Percentiles rank a stretch among this genome's conserved stretches.
phyloP scores from a whole-genome alignment of 2,113 vertebrate genomes.

The Galbula dea region DNA sequence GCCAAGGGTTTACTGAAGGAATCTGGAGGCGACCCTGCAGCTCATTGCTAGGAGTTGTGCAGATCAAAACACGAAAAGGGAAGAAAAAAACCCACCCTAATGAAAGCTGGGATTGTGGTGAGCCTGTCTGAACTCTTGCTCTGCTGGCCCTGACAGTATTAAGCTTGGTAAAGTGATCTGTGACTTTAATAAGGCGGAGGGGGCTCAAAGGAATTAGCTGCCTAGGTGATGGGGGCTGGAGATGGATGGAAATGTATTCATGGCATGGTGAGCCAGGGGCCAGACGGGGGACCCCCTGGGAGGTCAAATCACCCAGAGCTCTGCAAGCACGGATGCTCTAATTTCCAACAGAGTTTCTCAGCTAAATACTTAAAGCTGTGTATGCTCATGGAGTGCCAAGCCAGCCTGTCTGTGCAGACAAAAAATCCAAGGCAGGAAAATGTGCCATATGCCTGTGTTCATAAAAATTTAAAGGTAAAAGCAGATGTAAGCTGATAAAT shows the following conservation, averaged over 20 bases:
- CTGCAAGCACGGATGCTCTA: conserved; percentile 67
- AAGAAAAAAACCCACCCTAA: conserved; percentile 34
- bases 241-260: conserved; percentile 83
- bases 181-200: conserved; percentile 97
- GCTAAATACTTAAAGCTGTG: conserved; percentile 79
- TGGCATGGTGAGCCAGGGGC: conserved; percentile 80
- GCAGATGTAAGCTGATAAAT: conserved; percentile 77
- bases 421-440: conserved; percentile 66
- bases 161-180: conserved; percentile 94
- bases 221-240: conserved; percentile 84
- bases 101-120: conserved; percentile 68
- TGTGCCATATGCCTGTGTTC: conserved; percentile 74
- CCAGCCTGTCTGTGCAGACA: conserved; percentile 63
- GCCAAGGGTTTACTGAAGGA: conserved; percentile 98
- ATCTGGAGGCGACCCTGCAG: conserved; percentile 92
- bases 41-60: conserved; percentile 75
- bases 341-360: conserved; percentile 72
- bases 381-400: conserved; percentile 70
- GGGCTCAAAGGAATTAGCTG: conserved; percentile 96
- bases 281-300: conserved; percentile 77
- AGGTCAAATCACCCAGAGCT: conserved; percentile 84
- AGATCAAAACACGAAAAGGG: conserved; percentile 57
- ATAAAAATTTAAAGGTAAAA: conserved; percentile 83
- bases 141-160: conserved; percentile 81
- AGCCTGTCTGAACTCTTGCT: conserved; percentile 79